Base-by-base conservation (phyloP, 2,113 vertebrate genomes). In the Boleophthalmus pectinirostris region DNA sequence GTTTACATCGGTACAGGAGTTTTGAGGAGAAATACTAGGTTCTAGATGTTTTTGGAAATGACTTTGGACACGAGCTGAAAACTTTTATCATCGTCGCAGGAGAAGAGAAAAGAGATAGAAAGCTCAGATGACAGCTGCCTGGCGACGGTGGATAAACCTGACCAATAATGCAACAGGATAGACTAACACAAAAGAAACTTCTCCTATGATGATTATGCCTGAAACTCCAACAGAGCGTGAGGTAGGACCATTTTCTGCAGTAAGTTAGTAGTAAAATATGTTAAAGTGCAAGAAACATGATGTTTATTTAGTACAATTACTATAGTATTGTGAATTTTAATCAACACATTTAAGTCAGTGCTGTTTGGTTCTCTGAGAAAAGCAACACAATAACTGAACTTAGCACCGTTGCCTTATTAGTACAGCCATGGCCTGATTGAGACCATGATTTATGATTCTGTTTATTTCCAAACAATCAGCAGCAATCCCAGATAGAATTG, bases 71-170 rank as follows among this genome's bases (percentile, higher is more conserved):
- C 24, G 54, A 56, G 66, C 68, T 18, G 70, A 61, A 51, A 65
- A 66, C 60, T 78, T 61, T 80, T 84, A 87, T 93, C 92, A 91
- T 93, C 91, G 88, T 7, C 70, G 84, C 80, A 78, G 82, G 75
- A 84, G 78, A 82, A 85, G 83, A 77, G 81, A 93, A 82, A 69
- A 71, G 65, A 75, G 93, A 93, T 91, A 91, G 83, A 72, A 72
- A 79, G 75, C 73, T 61, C 80, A 79, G 86, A 72, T 87, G 83
- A 92, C 83, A 82, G 81, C 74, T 81, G 73, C 74, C 65, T 89
- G 86, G 90, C 66, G 23, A 67, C 85, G 67, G 67, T 71, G 54
- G 25, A 74, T 75, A 1, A 65, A 57, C 72, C 77, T 69, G 49
- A 74, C 35, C 69, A 71, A 74, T 72, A 74, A 84, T 77, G 75